Evolutionary conservation across 2,888 invertebrate species (phyloP).

Genomic region (Argynnis bischoffii): DNA sequence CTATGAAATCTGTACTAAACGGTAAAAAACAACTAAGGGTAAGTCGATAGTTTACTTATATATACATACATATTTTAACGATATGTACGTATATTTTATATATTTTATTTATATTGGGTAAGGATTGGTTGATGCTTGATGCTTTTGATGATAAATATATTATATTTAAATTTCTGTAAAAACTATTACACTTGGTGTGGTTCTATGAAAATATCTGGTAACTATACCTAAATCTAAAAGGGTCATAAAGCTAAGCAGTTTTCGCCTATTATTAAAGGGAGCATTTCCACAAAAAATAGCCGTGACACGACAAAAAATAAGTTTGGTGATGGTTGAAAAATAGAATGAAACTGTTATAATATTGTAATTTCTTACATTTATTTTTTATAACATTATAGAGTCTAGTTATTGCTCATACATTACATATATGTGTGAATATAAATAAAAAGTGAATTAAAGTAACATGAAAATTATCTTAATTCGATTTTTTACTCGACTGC

Average conservation of each 20-base stretch:
- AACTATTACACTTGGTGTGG: constrained; percentile 7
- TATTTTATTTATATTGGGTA: not conserved
- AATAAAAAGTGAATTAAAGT: too few species aligned
- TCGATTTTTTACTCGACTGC: too few species aligned
- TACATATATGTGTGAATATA: too few species aligned
- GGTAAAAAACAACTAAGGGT: too few species aligned
- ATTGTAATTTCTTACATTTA: constrained; percentile 27
- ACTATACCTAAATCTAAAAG: constrained; percentile 28
- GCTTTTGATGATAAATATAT: not conserved
- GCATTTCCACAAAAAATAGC: constrained; percentile 36
- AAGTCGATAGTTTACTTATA: too few species aligned
- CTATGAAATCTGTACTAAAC: too few species aligned
- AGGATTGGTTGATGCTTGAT: not conserved
- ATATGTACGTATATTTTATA: not conserved
- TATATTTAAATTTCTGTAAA: constrained; percentile 17
- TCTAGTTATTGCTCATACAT: not conserved
- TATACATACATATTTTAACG: not conserved
- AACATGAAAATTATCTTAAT: too few species aligned
- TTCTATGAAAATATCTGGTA: constrained; percentile 16
- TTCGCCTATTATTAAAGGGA: constrained; percentile 32
- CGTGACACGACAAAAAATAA: constrained; percentile 41
- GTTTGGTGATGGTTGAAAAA: constrained; percentile 41
- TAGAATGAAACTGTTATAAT: constrained; percentile 38
- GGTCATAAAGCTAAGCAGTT: constrained; percentile 35
- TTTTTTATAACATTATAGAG: not conserved